These are phyloP conservation scores for Leptosomus discolor DNA, from an alignment of 2,113 vertebrate species.

Conservation along the genomic window DNA sequence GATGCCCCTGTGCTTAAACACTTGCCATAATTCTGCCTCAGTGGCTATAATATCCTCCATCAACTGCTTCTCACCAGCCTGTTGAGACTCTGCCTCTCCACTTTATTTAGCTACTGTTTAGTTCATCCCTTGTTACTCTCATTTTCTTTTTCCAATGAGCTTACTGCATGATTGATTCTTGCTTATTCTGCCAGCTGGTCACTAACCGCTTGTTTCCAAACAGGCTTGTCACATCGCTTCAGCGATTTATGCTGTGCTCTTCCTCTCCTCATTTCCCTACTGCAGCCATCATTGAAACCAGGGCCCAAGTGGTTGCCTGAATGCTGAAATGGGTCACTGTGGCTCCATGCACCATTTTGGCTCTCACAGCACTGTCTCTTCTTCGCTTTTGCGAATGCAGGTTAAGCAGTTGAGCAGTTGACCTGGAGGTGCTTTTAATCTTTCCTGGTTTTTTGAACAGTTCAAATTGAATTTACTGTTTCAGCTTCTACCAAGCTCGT, in stretches of 20 bases:
- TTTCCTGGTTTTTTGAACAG: background rate
- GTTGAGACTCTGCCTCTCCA: background rate
- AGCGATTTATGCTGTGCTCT: background rate
- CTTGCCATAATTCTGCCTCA: background rate
- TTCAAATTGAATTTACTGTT: background rate
- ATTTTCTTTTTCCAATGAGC: conserved; percentile 12
- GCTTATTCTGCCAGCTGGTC: background rate
- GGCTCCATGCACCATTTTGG: background rate
- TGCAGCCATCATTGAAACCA: background rate
- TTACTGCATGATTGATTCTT: conserved; percentile 13
- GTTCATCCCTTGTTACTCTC: background rate
- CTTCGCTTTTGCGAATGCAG: background rate
- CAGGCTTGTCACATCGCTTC: background rate
- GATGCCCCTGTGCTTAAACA: background rate
- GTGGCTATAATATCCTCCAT: background rate
- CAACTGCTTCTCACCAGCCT: background rate
- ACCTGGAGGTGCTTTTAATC: background rate
- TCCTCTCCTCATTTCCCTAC: background rate
- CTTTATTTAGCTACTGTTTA: background rate
- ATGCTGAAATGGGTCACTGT: background rate
- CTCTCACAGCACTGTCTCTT: background rate
- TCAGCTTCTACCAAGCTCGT: background rate
- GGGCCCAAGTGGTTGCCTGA: background rate
- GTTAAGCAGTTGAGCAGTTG: background rate
- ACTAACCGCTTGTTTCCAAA: background rate